A percentile compares a stretch with the other conserved stretches of the same genome.
Conservation (phyloP, 2,113 vertebrate genomes). For the Electrona antarctica region DNA sequence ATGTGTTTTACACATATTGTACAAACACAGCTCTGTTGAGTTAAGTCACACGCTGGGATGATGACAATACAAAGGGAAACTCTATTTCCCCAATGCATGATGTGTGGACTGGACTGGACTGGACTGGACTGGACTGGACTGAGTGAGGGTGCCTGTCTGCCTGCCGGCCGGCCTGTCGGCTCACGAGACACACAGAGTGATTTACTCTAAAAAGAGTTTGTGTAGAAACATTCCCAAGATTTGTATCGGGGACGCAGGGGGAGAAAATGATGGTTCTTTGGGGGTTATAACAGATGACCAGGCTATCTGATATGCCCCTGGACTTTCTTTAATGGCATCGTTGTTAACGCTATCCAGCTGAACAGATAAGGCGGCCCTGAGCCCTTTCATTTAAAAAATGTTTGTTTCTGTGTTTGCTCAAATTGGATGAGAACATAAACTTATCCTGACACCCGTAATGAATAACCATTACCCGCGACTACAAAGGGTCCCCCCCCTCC, state of each 20-base stretch:
- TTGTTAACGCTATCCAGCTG: slow-evolving; percentile 58
- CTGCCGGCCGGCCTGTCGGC: neutral
- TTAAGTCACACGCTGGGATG: too few species aligned
- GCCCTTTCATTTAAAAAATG: slow-evolving; percentile 41
- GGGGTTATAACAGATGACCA: slow-evolving; percentile 55
- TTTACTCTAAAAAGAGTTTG: slow-evolving; percentile 40
- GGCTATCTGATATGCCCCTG: slow-evolving; percentile 43
- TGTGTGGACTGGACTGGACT: too few species aligned
- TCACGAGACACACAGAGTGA: slow-evolving; percentile 43
- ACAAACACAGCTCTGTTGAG: too few species aligned
- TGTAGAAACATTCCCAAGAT: slow-evolving; percentile 63
- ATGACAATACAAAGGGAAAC: too few species aligned
- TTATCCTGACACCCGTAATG: slow-evolving; percentile 69
- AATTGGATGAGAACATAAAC: slow-evolving; percentile 55
- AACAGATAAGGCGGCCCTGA: slow-evolving; percentile 53
- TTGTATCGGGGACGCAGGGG: slow-evolving; percentile 41
- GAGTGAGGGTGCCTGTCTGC: too few species aligned
- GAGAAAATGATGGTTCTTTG: slow-evolving; percentile 47
- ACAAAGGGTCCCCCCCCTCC: slow-evolving; percentile 46
- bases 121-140: too few species aligned
- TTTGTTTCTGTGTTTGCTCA: slow-evolving; percentile 61
- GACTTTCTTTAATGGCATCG: slow-evolving; percentile 26
- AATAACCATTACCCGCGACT: slow-evolving; percentile 60
- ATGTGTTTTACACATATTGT: too few species aligned
- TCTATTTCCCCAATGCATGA: too few species aligned